These are phyloP conservation scores for Selenia dentaria DNA, from an alignment of 2,888 invertebrate genomes.

Conservation along the genomic window DNA sequence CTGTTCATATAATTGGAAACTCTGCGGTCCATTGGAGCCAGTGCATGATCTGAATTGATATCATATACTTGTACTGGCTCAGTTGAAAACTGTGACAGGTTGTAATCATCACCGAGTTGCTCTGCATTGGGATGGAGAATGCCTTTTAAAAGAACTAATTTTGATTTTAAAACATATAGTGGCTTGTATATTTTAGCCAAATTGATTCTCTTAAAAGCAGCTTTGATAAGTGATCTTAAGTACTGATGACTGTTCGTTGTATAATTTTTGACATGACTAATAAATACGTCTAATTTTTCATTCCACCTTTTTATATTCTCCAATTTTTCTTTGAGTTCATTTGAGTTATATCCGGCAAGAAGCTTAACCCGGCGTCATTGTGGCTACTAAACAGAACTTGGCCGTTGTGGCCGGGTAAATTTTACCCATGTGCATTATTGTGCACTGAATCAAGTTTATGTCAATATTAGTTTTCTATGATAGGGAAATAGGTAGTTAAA, in stretches of 20 bases:
- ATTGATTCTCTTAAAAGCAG: slow-evolving; percentile 39
- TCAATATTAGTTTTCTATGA: no score
- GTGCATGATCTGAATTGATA: slow-evolving; percentile 38
- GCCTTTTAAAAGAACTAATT: slow-evolving; percentile 45
- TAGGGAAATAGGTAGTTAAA: no score
- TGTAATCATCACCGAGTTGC: slow-evolving; percentile 39
- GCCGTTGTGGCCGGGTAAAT: no score
- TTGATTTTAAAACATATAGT: slow-evolving; percentile 39
- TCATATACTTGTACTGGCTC: slow-evolving; percentile 39
- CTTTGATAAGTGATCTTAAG: slow-evolving; percentile 30
- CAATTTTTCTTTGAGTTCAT: slow-evolving; percentile 30
- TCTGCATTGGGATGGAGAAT: slow-evolving; percentile 35
- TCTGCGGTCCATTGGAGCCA: slow-evolving; percentile 37
- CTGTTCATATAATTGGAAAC: slow-evolving; percentile 44
- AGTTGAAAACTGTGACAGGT: slow-evolving; percentile 38
- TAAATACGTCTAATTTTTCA: slow-evolving; percentile 36
- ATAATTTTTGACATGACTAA: slow-evolving; percentile 24
- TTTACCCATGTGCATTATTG: no score
- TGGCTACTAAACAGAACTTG: no score
- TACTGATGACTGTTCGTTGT: slow-evolving; percentile 37
- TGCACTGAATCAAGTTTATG: no score
- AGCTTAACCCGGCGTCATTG: slow-evolving; percentile 39
- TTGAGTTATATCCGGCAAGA: slow-evolving; percentile 31
- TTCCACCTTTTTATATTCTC: slow-evolving; percentile 29
- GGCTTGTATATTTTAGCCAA: slow-evolving; percentile 41